A percentile compares a stretch with the other conserved stretches of the same genome.
Conservation (phyloP, 2,888 invertebrate species). For the Ptilodon capucinus region DNA sequence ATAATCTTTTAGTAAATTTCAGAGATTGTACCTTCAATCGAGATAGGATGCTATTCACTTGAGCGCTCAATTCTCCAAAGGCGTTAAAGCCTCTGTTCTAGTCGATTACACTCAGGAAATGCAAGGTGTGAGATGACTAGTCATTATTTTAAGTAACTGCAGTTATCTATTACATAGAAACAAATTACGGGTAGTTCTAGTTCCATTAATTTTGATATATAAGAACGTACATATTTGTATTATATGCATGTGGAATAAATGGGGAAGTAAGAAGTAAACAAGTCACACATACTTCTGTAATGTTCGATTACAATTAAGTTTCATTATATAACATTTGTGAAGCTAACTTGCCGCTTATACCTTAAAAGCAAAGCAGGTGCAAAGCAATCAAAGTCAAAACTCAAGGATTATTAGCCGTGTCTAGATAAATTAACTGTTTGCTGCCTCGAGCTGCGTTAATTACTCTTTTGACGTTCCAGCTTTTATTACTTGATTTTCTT, state of each 20-base stretch:
- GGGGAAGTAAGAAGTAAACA: too few relatives aligned
- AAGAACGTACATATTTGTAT: too few relatives aligned
- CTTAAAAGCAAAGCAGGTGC: constrained; percentile 4
- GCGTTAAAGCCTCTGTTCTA: neutral
- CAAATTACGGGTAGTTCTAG: neutral
- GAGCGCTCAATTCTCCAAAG: neutral
- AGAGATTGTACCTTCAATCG: neutral
- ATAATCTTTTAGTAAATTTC: neutral
- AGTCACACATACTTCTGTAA: too few relatives aligned
- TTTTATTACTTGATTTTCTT: constrained; percentile 26
- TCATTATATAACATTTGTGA: too few relatives aligned
- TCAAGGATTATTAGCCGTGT: constrained; percentile 23
- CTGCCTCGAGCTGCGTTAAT: constrained; percentile 39
- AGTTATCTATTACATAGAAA: neutral
- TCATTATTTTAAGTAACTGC: neutral
- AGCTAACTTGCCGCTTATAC: too few relatives aligned
- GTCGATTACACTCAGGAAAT: neutral
- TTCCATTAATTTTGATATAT: neutral
- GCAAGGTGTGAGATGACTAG: neutral
- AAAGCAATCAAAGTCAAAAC: constrained; percentile 11
- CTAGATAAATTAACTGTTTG: constrained; percentile 38
- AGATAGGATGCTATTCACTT: neutral
- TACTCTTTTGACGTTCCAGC: constrained; percentile 38
- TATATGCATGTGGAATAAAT: too few relatives aligned
- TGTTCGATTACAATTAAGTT: too few relatives aligned